A percentile compares a stretch with the other conserved stretches of the same genome.
These are phyloP conservation scores for Temnothorax longispinosus DNA, from an alignment of 1,140 invertebrate genomes.

Conservation along the genomic window DNA sequence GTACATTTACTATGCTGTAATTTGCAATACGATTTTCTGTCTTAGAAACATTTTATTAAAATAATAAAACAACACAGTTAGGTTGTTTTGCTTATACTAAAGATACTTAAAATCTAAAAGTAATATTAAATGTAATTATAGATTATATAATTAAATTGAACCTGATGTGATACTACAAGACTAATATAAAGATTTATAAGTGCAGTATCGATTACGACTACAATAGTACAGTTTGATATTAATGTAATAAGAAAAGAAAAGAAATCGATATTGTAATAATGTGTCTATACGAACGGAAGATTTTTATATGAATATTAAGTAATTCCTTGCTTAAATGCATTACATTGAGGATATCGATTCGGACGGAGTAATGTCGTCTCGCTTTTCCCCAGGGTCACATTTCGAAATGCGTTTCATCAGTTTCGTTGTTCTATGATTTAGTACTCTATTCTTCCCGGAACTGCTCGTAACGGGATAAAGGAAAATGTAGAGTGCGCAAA, in stretches of 20 bases:
- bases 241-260: neutral
- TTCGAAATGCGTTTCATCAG: conserved; percentile 73
- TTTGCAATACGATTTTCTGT: neutral
- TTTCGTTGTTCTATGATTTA: conserved; percentile 70
- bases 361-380: conserved; percentile 30
- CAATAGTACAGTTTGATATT: neutral
- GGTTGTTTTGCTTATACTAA: neutral
- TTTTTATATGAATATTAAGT: conserved; percentile 13
- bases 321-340: conserved; percentile 39
- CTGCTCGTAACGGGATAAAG: conserved; percentile 34
- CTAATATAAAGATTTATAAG: neutral
- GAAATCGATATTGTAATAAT: conserved; percentile 1
- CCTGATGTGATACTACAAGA: neutral
- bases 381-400: conserved; percentile 67
- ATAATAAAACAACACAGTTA: neutral
- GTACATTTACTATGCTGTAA: neutral
- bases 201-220: neutral
- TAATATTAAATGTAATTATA: conserved; percentile 17
- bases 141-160: neutral
- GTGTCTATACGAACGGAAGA: conserved; percentile 12
- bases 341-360: conserved; percentile 65
- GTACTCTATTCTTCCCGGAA: conserved; percentile 44
- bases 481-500: conserved; percentile 46
- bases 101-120: neutral
- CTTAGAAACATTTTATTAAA: neutral